Conservation (phyloP, 2,797 vertebrate genomes). For the Notoglanidium macrostoma region DNA sequence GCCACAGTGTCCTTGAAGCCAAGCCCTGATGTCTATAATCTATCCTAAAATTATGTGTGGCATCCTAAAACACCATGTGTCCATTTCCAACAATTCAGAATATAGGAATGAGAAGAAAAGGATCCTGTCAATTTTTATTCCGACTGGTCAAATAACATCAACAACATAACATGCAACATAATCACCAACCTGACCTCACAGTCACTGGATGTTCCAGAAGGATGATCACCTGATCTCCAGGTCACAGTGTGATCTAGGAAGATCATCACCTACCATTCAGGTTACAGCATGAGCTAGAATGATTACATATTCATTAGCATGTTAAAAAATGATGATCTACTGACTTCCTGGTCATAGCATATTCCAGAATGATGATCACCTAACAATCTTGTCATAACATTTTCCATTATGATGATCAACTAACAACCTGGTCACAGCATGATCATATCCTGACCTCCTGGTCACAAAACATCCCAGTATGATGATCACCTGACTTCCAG, state of each 20-base stretch:
- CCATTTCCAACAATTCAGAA: background rate
- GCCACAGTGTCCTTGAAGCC: slow-evolving; percentile 9
- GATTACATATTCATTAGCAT: background rate
- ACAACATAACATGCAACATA: background rate
- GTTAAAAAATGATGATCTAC: slow-evolving; percentile 11
- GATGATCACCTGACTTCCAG: background rate
- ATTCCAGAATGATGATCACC: background rate
- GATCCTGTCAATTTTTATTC: background rate
- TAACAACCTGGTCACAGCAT: background rate
- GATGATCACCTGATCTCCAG: background rate
- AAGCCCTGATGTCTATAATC: slow-evolving; percentile 5
- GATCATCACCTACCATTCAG: background rate
- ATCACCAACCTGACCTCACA: slow-evolving; percentile 14
- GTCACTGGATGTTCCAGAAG: background rate
- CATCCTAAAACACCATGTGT: background rate
- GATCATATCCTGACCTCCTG: background rate
- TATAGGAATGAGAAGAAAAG: background rate
- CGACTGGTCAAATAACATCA: background rate
- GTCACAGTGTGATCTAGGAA: background rate
- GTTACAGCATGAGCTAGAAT: background rate
- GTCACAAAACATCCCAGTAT: background rate
- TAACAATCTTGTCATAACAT: background rate
- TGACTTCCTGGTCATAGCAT: background rate
- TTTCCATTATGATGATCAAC: background rate
- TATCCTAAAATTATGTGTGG: background rate